A percentile compares a stretch with the other conserved stretches of the same genome.
phyloP scores from a whole-genome alignment of 2,113 vertebrate genomes.

The Hoplias malabaricus region DNA sequence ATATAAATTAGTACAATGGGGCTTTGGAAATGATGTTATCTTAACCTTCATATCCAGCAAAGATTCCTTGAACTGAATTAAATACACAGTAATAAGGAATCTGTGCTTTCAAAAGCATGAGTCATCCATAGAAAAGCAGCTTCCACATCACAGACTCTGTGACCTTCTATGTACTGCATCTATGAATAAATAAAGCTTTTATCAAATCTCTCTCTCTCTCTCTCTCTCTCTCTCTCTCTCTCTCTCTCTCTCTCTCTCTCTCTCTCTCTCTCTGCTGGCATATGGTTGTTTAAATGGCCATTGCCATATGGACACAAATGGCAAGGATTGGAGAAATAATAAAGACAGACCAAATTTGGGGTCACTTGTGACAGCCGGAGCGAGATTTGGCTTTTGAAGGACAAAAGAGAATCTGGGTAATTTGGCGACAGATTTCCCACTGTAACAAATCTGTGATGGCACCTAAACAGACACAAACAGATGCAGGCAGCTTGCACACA shows the following conservation, averaged over 20 bases:
- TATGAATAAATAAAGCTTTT: slow-evolving; percentile 10
- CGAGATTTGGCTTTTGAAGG: slow-evolving; percentile 54
- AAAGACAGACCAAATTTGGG: slow-evolving; percentile 69
- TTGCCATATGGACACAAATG: slow-evolving; percentile 72
- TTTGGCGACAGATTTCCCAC: slow-evolving; percentile 65
- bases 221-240: background rate
- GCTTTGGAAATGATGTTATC: background rate
- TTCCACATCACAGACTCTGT: background rate
- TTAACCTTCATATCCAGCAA: background rate
- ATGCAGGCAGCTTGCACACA: slow-evolving; percentile 25
- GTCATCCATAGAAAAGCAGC: background rate
- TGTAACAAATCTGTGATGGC: slow-evolving; percentile 64
- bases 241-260: background rate
- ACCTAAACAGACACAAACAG: slow-evolving; percentile 52
- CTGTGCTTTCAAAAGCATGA: background rate
- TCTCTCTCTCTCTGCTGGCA: slow-evolving; percentile 57
- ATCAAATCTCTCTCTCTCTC: slow-evolving; percentile 1
- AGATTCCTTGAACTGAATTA: slow-evolving; percentile 8
- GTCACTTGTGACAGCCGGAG: slow-evolving; percentile 58
- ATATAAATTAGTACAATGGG: background rate
- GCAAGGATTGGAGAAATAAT: slow-evolving; percentile 67
- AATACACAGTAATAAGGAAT: background rate
- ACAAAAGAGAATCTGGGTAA: slow-evolving; percentile 58
- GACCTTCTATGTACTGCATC: slow-evolving; percentile 8
- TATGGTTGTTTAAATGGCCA: slow-evolving; percentile 66